phyloP scores from a whole-genome alignment of 2,888 invertebrate genomes.

The Drosophila rellima region DNA sequence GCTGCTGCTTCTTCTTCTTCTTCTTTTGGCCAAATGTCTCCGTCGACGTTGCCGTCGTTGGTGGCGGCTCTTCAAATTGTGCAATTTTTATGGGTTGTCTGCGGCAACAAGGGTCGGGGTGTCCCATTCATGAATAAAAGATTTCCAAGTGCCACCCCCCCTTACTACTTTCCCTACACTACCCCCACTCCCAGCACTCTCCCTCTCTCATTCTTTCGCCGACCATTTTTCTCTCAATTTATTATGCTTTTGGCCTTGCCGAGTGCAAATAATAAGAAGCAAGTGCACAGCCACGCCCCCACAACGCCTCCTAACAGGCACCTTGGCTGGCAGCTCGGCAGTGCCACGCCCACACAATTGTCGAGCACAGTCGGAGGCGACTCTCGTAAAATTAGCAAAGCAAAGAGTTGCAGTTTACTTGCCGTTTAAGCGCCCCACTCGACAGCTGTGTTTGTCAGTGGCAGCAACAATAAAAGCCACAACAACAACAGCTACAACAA shows the following conservation, averaged over 20 bases:
- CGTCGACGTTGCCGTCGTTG: constrained; percentile 5
- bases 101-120: constrained; percentile 9
- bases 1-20: constrained; percentile 11
- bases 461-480: constrained; percentile 44
- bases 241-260: constrained; percentile 81
- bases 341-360: constrained; percentile 73
- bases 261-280: constrained; percentile 81
- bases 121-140: constrained; percentile 77
- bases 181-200: background rate
- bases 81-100: constrained; percentile 72
- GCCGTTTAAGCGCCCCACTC: constrained; percentile 80
- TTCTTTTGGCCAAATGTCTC: constrained; percentile 68
- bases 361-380: constrained; percentile 18
- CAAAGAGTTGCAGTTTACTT: constrained; percentile 81
- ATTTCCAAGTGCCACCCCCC: constrained; percentile 66
- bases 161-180: too few species aligned
- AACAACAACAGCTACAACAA: constrained; percentile 10
- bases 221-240: constrained; percentile 61
- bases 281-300: constrained; percentile 71
- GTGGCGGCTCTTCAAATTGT: constrained; percentile 71
- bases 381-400: constrained; percentile 75
- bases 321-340: constrained; percentile 35
- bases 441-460: constrained; percentile 79
- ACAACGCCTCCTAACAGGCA: constrained; percentile 39
- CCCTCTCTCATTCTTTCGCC: background rate